Percentiles rank a stretch among this genome's conserved stretches.
Conservation (phyloP, 2,888 invertebrate species). For the Agriopis aurantiaria region DNA sequence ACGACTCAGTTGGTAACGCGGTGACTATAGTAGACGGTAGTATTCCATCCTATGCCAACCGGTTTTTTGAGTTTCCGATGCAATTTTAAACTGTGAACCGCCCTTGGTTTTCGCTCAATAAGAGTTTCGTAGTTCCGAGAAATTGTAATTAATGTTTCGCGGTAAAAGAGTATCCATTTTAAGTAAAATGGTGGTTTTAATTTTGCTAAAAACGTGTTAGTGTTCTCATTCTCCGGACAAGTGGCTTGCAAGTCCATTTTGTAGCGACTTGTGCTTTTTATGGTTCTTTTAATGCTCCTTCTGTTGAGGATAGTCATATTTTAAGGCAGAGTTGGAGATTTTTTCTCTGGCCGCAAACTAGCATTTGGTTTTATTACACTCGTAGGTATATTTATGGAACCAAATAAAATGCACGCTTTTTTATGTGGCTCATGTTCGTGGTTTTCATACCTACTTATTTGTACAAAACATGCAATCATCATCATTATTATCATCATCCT, state of each 20-base stretch:
- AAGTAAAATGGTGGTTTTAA: slow-evolving; percentile 67
- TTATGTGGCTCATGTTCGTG: not conserved
- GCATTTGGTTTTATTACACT: not conserved
- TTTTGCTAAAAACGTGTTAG: slow-evolving; percentile 58
- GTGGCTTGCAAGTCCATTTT: slow-evolving; percentile 41
- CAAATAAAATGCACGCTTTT: too few relatives aligned
- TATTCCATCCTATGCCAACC: too few relatives aligned
- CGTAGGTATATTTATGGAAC: not conserved
- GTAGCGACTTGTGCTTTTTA: slow-evolving; percentile 28
- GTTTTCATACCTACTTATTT: too few relatives aligned
- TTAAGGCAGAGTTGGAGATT: not conserved
- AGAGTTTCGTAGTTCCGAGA: slow-evolving; percentile 27
- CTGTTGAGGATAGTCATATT: not conserved
- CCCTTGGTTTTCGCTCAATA: not conserved
- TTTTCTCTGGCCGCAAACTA: not conserved
- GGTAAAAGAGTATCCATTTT: slow-evolving; percentile 68
- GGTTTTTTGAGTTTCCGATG: too few relatives aligned
- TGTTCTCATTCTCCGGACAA: slow-evolving; percentile 53
- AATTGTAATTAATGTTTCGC: slow-evolving; percentile 64
- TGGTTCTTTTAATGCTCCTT: slow-evolving; percentile 1
- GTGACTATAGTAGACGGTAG: too few relatives aligned
- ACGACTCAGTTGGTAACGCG: too few relatives aligned
- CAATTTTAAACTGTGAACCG: too few relatives aligned
- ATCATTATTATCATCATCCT: too few relatives aligned
- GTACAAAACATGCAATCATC: too few relatives aligned